Evolutionary conservation across 2,797 vertebrate species (phyloP).

Genomic region (Hipposideros larvatus): DNA sequence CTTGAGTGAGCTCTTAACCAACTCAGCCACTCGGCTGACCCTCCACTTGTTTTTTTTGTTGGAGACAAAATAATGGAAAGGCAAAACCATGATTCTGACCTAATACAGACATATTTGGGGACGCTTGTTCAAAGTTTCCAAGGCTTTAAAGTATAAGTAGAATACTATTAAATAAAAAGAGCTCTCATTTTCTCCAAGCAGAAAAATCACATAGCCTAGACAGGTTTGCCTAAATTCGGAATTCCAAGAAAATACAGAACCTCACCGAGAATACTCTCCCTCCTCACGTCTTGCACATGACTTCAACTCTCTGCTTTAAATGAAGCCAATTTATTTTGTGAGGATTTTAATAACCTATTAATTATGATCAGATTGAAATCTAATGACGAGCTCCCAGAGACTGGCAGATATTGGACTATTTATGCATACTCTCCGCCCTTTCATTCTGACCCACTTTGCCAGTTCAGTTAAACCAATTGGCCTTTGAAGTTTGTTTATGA

Average conservation of each 20-base stretch:
- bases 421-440: constrained; percentile 37
- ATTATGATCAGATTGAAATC: constrained; percentile 66
- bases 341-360: constrained; percentile 57
- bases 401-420: constrained; percentile 67
- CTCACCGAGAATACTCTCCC: background rate
- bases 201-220: background rate
- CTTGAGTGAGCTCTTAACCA: no score
- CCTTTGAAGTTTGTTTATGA: constrained; percentile 75
- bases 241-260: background rate
- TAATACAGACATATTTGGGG: background rate
- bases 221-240: background rate
- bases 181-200: background rate
- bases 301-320: constrained; percentile 47
- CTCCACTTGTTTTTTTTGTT: background rate
- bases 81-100: background rate
- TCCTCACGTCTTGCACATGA: background rate
- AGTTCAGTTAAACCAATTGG: constrained; percentile 61
- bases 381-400: constrained; percentile 57
- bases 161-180: background rate
- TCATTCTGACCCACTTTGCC: constrained; percentile 67
- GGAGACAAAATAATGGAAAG: background rate
- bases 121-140: background rate
- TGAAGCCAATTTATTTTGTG: constrained; percentile 67
- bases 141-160: background rate
- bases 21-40: no score